Conservation (phyloP, 2,888 invertebrate species). For the Melanophora roralis region DNA sequence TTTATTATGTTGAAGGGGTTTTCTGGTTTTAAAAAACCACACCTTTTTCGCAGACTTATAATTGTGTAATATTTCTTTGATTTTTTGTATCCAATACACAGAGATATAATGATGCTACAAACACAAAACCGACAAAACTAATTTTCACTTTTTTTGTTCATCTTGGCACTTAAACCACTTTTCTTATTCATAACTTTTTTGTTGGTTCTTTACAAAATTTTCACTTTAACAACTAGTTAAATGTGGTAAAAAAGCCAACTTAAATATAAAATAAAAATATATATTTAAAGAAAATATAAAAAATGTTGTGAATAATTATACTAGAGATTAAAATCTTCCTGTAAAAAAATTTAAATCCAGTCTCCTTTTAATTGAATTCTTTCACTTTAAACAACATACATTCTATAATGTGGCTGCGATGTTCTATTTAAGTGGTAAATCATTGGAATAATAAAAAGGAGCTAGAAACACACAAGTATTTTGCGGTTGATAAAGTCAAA, state of each 20-base stretch:
- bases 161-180: constrained; percentile 58
- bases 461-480: constrained; percentile 7
- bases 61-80: constrained; percentile 54
- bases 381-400: constrained; percentile 6
- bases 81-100: constrained; percentile 7
- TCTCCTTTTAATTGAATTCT: constrained; percentile 40
- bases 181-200: background rate
- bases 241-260: background rate
- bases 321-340: constrained; percentile 34
- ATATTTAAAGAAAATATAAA: constrained; percentile 40
- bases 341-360: constrained; percentile 33
- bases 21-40: constrained; percentile 51
- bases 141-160: constrained; percentile 19
- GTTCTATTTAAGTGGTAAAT: too few relatives aligned
- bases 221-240: constrained; percentile 14
- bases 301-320: constrained; percentile 30
- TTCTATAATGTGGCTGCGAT: constrained; percentile 11
- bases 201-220: background rate
- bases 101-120: constrained; percentile 46
- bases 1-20: constrained; percentile 2
- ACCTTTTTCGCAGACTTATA: constrained; percentile 52
- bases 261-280: background rate
- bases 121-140: constrained; percentile 21
- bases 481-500: constrained; percentile 57
- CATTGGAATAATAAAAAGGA: constrained; percentile 38